Evolutionary conservation across 2,888 invertebrate species (phyloP).

Genomic region (Pterostichus madidus): DNA sequence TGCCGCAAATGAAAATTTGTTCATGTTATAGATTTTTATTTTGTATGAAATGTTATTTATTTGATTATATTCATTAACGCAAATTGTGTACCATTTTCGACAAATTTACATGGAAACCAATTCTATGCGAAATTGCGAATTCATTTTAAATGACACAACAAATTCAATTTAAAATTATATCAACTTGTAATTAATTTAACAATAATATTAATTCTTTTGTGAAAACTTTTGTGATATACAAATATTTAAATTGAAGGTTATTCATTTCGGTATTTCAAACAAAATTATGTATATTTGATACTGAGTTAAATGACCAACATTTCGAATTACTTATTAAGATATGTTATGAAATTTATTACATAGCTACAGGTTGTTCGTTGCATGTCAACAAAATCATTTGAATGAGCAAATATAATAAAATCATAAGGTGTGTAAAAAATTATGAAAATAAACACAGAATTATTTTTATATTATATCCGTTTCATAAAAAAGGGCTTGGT

Average conservation of each 20-base stretch:
- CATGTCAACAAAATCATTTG: constrained; percentile 60
- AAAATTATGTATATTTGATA: constrained; percentile 22
- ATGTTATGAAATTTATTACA: constrained; percentile 53
- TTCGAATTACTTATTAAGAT: constrained; percentile 55
- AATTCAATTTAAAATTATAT: neutral
- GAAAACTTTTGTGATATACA: neutral
- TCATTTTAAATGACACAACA: constrained; percentile 29
- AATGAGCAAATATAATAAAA: constrained; percentile 38
- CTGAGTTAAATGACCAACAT: constrained; percentile 5
- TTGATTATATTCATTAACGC: constrained; percentile 16
- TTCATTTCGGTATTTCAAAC: neutral
- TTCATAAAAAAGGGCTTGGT: no score
- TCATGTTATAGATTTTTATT: neutral
- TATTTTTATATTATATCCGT: neutral
- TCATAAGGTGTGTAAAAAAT: constrained; percentile 35
- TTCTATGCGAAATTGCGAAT: constrained; percentile 7
- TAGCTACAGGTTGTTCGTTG: constrained; percentile 61
- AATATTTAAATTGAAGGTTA: neutral
- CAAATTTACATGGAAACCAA: constrained; percentile 7
- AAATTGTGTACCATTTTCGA: neutral
- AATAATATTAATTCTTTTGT: neutral
- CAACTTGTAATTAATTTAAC: constrained; percentile 12
- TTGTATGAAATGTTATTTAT: constrained; percentile 2
- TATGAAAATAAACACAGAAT: constrained; percentile 18
- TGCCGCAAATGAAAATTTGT: neutral